phyloP scores from a whole-genome alignment of 2,888 invertebrate species.

The Volucella inanis region DNA sequence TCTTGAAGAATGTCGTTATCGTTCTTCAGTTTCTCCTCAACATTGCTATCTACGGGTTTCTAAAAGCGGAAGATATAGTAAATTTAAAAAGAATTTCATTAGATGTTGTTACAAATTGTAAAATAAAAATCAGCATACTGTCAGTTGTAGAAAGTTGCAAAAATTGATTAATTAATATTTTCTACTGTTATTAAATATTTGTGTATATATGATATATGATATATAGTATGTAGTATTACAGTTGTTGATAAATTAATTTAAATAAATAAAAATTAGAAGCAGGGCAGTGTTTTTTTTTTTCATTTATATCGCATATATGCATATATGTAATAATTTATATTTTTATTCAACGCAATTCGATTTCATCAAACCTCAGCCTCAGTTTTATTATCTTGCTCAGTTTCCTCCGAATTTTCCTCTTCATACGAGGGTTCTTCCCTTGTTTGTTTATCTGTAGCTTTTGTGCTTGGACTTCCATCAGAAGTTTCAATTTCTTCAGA shows the following conservation, averaged over 20 bases:
- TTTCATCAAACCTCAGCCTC: slow-evolving; percentile 51
- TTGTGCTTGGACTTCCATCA: slow-evolving; percentile 11
- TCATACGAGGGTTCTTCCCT: slow-evolving; percentile 46
- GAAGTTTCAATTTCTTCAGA: slow-evolving; percentile 17
- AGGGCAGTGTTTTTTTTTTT: slow-evolving; percentile 17
- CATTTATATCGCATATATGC: too few species aligned
- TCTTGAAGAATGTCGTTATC: slow-evolving; percentile 46
- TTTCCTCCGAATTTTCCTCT: slow-evolving; percentile 39
- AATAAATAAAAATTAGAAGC: slow-evolving; percentile 18
- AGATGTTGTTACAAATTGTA: not conserved
- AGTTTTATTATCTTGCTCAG: slow-evolving; percentile 20
- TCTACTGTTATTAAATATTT: not conserved
- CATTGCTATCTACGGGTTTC: slow-evolving; percentile 67
- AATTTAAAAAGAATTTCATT: not conserved
- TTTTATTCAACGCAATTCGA: not conserved
- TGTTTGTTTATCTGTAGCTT: slow-evolving; percentile 1
- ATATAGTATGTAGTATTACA: not conserved
- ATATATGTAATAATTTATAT: too few species aligned
- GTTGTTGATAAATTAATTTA: not conserved
- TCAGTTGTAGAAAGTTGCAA: not conserved
- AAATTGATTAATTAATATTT: not conserved
- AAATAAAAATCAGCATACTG: slow-evolving; percentile 22
- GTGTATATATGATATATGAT: not conserved
- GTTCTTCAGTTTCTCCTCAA: slow-evolving; percentile 55
- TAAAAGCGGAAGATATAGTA: slow-evolving; percentile 53